These are phyloP conservation scores for Patiria pectinifera DNA, from an alignment of 53 echinoderm and acorn worm genomes.

Conservation along the genomic window DNA sequence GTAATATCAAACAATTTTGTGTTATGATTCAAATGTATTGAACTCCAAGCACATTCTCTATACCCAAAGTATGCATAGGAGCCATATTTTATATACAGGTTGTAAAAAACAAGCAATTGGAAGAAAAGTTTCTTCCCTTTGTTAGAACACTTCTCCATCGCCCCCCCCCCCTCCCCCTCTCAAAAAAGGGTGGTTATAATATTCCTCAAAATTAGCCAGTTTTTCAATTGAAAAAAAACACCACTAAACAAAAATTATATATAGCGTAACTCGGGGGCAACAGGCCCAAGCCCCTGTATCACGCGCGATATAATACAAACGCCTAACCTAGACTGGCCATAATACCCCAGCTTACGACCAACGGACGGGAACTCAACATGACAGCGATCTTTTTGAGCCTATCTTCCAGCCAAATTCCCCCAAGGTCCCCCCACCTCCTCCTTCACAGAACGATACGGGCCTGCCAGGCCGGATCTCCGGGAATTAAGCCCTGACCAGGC, in stretches of 20 bases:
- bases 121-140: too few relatives aligned
- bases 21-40: too few relatives aligned
- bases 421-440: not conserved
- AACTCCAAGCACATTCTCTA: too few relatives aligned
- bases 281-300: not conserved
- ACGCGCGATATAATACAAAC: constrained; percentile 5
- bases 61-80: too few relatives aligned
- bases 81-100: too few relatives aligned
- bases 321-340: not conserved
- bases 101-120: too few relatives aligned
- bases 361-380: constrained; percentile 7
- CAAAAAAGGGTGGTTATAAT: not conserved
- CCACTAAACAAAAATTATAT: not conserved
- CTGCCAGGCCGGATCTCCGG: constrained; percentile 30
- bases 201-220: not conserved
- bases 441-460: not conserved
- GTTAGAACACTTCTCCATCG: too few relatives aligned
- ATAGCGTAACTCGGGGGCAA: not conserved
- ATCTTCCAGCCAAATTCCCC: constrained; percentile 23
- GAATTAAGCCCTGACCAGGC: constrained; percentile 10
- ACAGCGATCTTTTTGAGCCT: constrained; percentile 55
- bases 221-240: not conserved
- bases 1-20: too few relatives aligned
- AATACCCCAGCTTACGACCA: constrained; percentile 23
- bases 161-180: too few relatives aligned